phyloP scores from a whole-genome alignment of 2,113 vertebrate species.

The Ellobius talpinus region DNA sequence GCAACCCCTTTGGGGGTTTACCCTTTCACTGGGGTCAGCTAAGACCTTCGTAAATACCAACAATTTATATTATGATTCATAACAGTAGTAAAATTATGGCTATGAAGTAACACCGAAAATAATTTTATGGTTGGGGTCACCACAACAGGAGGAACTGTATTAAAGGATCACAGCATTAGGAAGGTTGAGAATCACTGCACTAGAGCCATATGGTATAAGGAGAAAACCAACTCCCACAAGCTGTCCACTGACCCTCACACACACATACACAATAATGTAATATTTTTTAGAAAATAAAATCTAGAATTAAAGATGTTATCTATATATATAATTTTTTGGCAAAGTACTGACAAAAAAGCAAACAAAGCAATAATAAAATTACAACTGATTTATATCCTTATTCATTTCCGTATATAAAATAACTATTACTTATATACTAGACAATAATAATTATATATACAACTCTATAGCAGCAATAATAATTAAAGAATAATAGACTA shows the following conservation, averaged over 20 bases:
- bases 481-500: background rate
- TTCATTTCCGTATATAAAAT: background rate
- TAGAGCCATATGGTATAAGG: too few relatives aligned
- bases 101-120: background rate
- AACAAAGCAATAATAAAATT: conserved; percentile 37
- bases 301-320: background rate
- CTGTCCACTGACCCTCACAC: too few relatives aligned
- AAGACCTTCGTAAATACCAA: background rate
- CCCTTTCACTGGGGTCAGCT: background rate
- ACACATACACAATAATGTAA: too few relatives aligned
- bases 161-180: background rate
- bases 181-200: background rate
- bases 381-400: background rate
- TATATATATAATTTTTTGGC: conserved; percentile 25
- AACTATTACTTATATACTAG: too few relatives aligned
- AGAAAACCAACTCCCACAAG: too few relatives aligned
- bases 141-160: background rate
- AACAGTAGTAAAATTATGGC: background rate
- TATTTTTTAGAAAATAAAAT: too few relatives aligned
- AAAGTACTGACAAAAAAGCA: conserved; percentile 9
- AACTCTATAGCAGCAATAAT: background rate
- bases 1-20: background rate
- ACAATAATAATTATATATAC: background rate
- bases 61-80: background rate
- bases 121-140: background rate